A percentile compares a stretch with the other conserved stretches of the same genome.
Evolutionary conservation across 2,797 vertebrate species (phyloP).

Genomic region (Sebastes oblongus): DNA sequence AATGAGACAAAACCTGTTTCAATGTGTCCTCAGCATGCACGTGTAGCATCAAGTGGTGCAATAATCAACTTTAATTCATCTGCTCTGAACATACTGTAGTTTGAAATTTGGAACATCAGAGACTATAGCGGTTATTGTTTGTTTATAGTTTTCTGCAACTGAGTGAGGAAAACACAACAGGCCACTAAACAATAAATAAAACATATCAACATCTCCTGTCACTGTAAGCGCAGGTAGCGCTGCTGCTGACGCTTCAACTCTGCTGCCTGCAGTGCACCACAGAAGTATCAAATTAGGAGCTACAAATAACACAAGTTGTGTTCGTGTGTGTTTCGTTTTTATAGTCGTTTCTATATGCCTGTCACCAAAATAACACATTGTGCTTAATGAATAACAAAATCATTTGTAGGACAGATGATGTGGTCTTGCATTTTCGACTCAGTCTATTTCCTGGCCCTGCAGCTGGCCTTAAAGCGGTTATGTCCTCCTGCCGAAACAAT

Average conservation of each 20-base stretch:
- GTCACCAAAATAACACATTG: neutral
- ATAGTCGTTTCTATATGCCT: neutral
- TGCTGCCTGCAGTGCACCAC: conserved; percentile 39
- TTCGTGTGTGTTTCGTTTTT: neutral
- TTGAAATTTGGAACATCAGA: neutral
- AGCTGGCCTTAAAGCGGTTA: conserved; percentile 24
- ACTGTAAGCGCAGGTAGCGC: conserved; percentile 14
- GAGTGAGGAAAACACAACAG: conserved; percentile 8
- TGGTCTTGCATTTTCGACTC: neutral
- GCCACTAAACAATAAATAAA: conserved; percentile 40
- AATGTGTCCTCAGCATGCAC: neutral
- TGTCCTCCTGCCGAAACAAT: conserved; percentile 27
- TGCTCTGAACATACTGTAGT: neutral
- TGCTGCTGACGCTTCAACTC: conserved; percentile 51
- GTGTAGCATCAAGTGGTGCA: neutral
- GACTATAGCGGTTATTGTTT: neutral
- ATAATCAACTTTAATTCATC: neutral
- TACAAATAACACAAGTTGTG: conserved; percentile 21
- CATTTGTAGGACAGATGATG: conserved; percentile 7
- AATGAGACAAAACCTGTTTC: neutral
- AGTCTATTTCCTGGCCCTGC: conserved; percentile 29
- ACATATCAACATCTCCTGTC: conserved; percentile 31
- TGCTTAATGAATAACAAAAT: neutral
- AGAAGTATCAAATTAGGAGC: conserved; percentile 40
- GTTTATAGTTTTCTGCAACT: neutral